Percentiles rank a stretch among this genome's conserved stretches.
These are phyloP conservation scores for Lethenteron reissneri DNA, from an alignment of 2,113 vertebrate genomes.

Conservation along the genomic window DNA sequence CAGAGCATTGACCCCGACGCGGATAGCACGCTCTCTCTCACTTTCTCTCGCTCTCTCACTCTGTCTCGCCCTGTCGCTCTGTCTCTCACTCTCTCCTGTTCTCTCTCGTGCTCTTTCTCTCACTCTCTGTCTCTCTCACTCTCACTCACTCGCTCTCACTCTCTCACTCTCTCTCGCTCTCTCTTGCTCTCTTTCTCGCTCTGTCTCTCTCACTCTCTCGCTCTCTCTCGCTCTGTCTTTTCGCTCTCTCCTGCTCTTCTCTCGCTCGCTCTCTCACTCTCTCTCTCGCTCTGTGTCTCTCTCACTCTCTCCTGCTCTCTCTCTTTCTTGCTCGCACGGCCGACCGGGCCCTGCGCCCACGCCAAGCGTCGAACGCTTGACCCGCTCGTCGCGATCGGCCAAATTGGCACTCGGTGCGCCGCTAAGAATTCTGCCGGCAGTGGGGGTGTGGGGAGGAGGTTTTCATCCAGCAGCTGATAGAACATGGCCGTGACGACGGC, in stretches of 20 bases:
- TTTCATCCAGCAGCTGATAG: constrained; percentile 25
- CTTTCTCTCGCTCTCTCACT: not conserved
- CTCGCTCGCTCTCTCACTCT: constrained; percentile 7
- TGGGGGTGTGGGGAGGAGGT: constrained; percentile 21
- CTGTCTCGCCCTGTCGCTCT: rapidly evolving
- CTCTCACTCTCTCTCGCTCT: rapidly evolving
- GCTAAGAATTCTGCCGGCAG: not conserved
- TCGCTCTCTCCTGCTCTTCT: constrained; percentile 9
- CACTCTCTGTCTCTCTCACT: no score
- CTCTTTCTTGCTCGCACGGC: constrained; percentile 6
- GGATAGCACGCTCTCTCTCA: not conserved
- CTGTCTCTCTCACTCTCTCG: not conserved
- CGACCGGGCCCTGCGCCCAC: not conserved
- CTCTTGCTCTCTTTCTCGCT: rapidly evolving
- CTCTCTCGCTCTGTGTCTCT: constrained; percentile 9
- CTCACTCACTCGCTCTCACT: no score
- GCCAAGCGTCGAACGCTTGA: not conserved
- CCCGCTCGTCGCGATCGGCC: not conserved
- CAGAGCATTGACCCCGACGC: no score
- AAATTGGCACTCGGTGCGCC: not conserved
- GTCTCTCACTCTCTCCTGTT: no score
- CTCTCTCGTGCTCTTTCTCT: no score
- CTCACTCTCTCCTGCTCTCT: constrained; percentile 8
- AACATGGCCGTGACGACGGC: constrained; percentile 36
- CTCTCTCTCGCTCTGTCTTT: constrained; percentile 7